Base-by-base conservation (phyloP, 2,888 invertebrate genomes). In the Acanthosoma haemorrhoidale region DNA sequence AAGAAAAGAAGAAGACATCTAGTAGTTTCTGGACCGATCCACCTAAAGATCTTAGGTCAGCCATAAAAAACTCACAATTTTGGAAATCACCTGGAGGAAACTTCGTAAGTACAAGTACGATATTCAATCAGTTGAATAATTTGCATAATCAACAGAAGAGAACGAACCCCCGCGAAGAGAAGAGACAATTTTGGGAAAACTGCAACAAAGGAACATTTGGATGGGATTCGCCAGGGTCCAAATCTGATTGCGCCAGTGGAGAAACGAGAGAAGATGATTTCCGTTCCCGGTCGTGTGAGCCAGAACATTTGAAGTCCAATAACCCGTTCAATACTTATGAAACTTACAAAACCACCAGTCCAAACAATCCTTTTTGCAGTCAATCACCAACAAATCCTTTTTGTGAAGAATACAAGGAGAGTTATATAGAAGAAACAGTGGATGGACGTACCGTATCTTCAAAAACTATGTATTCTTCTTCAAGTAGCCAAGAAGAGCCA, bases 161-260 rank as follows among this genome's bases (percentile, higher is more conserved):
- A 64, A 64, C 68, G n/a, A 69, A 70, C 16, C 71, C 73, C 5
- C 59, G 72, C 18, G 73, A 73, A 36, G 72, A 72, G 38, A 73
- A 73, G 36, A 38, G 73, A 5, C 70, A 63, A 57, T 73, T 73
- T 64, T 73, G 73, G 73, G 73, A 73, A 43, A 72, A 67, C 29
- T 72, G 72, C 43, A 43, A 69, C 25, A 70, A 71, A 18, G 60
- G 51, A 0, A 66, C 68, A n/a, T 25, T 61, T 13, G 63, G 70
- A 0, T 15, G 70, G 25, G 59, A 67, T 34, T 39, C 67, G 6
- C 60, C 59, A n/a, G 59, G 66, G 29, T 72, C 71, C 31, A 73
- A 69, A 61, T 73, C 69, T 57, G 71, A 71, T 16, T 67, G 70
- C 32, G 61, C 51, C 13, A 34, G 51, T 15, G 38, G 51, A n/a